Conservation (phyloP, 2,113 vertebrate species). For the Orthochromis indermauri region DNA sequence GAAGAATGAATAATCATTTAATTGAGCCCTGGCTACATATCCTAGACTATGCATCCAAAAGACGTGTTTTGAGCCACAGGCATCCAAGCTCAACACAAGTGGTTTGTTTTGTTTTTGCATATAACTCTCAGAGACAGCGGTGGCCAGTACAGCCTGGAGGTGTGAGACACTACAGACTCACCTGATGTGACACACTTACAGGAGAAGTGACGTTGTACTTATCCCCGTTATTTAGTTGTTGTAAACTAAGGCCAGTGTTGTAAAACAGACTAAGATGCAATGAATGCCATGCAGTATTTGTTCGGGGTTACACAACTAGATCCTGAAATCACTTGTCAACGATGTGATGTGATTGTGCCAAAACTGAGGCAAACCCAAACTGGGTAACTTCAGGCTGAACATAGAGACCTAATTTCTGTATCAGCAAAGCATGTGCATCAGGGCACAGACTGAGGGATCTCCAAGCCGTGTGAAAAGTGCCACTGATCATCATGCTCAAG, state of each 20-base stretch:
- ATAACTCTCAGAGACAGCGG: slow-evolving; percentile 36
- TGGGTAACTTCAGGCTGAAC: slow-evolving; percentile 19
- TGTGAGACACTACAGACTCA: slow-evolving; percentile 20
- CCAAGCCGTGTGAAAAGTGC: slow-evolving; percentile 62
- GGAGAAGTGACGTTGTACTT: neutral
- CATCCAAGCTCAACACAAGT: neutral
- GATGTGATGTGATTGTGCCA: slow-evolving; percentile 12
- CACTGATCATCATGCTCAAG: slow-evolving; percentile 64
- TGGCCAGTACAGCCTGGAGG: slow-evolving; percentile 31
- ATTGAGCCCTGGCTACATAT: neutral
- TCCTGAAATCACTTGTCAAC: slow-evolving; percentile 5
- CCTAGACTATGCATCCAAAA: neutral
- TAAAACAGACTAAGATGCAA: slow-evolving; percentile 3
- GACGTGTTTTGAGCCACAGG: neutral
- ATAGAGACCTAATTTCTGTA: slow-evolving; percentile 37
- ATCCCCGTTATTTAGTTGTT: neutral
- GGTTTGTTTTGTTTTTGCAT: slow-evolving; percentile 20
- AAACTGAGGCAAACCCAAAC: neutral
- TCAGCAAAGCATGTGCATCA: slow-evolving; percentile 36
- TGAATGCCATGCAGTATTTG: neutral
- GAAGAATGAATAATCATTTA: neutral
- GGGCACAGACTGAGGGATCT: slow-evolving; percentile 49
- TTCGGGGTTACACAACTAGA: neutral
- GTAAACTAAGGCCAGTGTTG: neutral
- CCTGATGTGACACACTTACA: slow-evolving; percentile 50